These are phyloP conservation scores for Ephialtes manifestator DNA, from an alignment of 2,888 invertebrate species.

Conservation along the genomic window DNA sequence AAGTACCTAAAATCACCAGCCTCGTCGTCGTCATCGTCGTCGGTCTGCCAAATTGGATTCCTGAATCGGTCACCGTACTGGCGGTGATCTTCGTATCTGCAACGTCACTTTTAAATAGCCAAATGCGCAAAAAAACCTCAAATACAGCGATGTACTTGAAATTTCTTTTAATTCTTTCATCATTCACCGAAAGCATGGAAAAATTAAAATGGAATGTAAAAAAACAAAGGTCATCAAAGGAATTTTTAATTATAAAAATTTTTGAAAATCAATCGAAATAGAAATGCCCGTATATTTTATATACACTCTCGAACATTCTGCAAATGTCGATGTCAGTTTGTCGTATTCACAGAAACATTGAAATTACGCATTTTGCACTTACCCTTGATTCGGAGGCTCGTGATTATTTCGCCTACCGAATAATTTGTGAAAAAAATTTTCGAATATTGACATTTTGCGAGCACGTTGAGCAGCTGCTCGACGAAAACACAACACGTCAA, in stretches of 20 bases:
- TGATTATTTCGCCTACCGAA: constrained; percentile 71
- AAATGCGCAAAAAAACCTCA: constrained; percentile 7
- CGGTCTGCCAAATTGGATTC: constrained; percentile 83
- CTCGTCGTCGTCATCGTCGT: constrained; percentile 81
- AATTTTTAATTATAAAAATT: neutral
- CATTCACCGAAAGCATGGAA: neutral
- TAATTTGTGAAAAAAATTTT: constrained; percentile 77
- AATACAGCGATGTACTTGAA: neutral
- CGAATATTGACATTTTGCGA: constrained; percentile 76
- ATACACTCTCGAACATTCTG: constrained; percentile 46
- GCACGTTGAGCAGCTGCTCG: constrained; percentile 30
- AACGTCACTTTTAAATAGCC: constrained; percentile 54
- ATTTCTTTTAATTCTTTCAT: neutral
- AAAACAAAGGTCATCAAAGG: neutral
- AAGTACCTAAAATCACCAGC: constrained; percentile 79
- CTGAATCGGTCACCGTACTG: constrained; percentile 77
- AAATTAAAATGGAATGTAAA: neutral
- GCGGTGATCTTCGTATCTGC: constrained; percentile 72
- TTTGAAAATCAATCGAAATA: neutral
- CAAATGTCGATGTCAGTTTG: constrained; percentile 9
- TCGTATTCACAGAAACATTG: neutral
- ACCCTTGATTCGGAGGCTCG: constrained; percentile 75
- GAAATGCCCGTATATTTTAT: neutral
- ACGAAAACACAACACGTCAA: constrained; percentile 15
- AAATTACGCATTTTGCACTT: constrained; percentile 38